phyloP scores from a whole-genome alignment of 2,113 vertebrate species.

The Alexandromys fortis region DNA sequence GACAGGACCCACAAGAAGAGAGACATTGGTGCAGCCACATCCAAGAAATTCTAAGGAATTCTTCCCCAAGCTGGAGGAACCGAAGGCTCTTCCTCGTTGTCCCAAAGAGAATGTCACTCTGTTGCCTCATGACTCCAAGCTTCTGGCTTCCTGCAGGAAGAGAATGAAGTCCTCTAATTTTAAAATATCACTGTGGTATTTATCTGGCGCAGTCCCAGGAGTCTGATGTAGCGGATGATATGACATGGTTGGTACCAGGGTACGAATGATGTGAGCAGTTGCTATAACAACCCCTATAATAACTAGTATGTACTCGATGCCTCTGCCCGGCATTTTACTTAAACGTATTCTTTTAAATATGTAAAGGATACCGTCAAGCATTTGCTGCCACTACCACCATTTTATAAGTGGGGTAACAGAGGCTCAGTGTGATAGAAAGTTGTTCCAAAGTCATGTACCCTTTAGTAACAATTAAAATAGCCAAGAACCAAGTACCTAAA shows the following conservation, averaged over 20 bases:
- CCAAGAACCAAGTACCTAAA: not conserved
- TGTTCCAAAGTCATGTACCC: not conserved
- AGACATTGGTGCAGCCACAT: not conserved
- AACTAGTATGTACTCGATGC: not conserved
- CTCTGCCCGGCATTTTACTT: not conserved
- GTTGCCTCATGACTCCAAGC: not conserved
- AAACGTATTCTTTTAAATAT: not conserved
- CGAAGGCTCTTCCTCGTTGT: not conserved
- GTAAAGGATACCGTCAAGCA: not conserved
- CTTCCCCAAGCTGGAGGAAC: not conserved
- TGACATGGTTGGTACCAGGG: too few species aligned
- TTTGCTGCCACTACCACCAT: not conserved
- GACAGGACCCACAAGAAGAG: not conserved
- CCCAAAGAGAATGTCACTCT: not conserved
- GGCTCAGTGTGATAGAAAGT: not conserved
- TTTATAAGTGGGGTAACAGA: not conserved
- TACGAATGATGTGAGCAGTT: not conserved
- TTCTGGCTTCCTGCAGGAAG: not conserved
- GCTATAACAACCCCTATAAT: not conserved
- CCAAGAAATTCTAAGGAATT: not conserved
- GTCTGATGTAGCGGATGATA: not conserved
- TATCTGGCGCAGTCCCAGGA: not conserved
- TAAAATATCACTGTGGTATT: not conserved
- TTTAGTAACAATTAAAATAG: not conserved
- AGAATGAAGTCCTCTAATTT: not conserved